Conservation (phyloP, 2,797 vertebrate genomes). For the Columba guinea region DNA sequence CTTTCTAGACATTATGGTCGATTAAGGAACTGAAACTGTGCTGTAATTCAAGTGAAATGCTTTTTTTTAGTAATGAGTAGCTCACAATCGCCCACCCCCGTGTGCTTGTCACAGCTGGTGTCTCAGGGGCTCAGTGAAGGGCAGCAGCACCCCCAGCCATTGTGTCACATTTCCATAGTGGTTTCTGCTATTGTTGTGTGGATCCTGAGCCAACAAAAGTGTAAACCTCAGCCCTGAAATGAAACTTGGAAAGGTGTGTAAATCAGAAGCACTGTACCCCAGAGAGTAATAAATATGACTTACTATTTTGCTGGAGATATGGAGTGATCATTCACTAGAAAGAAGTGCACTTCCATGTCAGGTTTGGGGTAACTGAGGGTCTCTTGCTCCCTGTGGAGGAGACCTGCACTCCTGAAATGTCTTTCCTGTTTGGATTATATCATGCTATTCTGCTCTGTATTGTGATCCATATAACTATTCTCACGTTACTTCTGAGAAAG, state of each 20-base stretch:
- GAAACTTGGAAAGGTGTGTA: slow-evolving; percentile 28
- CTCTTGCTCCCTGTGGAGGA: neutral
- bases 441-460: neutral
- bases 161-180: neutral
- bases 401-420: neutral
- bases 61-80: neutral
- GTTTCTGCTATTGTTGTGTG: neutral
- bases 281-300: slow-evolving; percentile 20
- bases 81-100: neutral
- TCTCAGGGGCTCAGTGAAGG: neutral
- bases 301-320: slow-evolving; percentile 31
- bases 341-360: neutral
- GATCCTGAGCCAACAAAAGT: neutral
- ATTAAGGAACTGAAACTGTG: neutral
- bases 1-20: neutral
- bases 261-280: slow-evolving; percentile 35
- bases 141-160: neutral
- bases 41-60: neutral
- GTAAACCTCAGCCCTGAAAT: neutral
- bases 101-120: neutral
- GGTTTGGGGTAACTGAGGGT: slow-evolving; percentile 16
- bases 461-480: neutral
- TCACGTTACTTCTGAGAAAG: neutral
- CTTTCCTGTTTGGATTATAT: slow-evolving; percentile 12
- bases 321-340: neutral